These are phyloP conservation scores for Meloidogyne floridensis DNA, from an alignment of 1,140 invertebrate species.

Conservation along the genomic window DNA sequence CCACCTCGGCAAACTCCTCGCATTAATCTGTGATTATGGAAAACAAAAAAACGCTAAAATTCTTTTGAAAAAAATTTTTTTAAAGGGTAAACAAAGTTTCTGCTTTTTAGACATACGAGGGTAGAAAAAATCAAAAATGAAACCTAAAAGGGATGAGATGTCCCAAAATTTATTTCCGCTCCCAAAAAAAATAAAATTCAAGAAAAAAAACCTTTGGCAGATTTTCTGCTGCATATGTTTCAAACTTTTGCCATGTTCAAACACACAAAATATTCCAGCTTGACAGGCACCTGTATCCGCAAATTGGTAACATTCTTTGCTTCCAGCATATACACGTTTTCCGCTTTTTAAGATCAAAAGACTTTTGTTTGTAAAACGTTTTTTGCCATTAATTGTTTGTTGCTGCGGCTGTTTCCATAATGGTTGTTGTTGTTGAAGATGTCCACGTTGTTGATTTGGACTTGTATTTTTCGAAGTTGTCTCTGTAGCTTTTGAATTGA, in stretches of 20 bases:
- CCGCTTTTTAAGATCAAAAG: conserved; percentile 37
- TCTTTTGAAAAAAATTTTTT: neutral
- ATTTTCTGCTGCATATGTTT: conserved; percentile 36
- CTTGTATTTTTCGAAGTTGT: neutral
- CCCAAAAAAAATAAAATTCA: neutral
- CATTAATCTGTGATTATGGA: conserved; percentile 37
- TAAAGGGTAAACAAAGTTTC: no score
- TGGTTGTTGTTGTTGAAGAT: neutral
- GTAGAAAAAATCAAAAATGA: no score
- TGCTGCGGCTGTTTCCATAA: neutral
- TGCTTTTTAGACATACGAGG: no score
- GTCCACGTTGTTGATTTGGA: neutral
- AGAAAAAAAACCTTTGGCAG: conserved; percentile 33
- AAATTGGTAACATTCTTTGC: conserved; percentile 50
- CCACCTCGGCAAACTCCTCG: conserved; percentile 45
- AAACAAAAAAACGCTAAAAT: conserved; percentile 2
- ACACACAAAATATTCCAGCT: conserved; percentile 42
- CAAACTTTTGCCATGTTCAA: conserved; percentile 34
- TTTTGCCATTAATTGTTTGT: neutral
- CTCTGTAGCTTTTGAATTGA: neutral
- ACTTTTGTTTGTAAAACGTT: conserved; percentile 33
- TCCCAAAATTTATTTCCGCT: neutral
- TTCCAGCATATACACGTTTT: conserved; percentile 46
- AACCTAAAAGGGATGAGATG: neutral
- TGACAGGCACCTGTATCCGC: conserved; percentile 31